Evolutionary conservation across 37 sponge, comb jelly and placozoan species (phyloP), one percentile per base, ranked within the genome.

Genomic region (Mnemiopsis leidyi): DNA sequence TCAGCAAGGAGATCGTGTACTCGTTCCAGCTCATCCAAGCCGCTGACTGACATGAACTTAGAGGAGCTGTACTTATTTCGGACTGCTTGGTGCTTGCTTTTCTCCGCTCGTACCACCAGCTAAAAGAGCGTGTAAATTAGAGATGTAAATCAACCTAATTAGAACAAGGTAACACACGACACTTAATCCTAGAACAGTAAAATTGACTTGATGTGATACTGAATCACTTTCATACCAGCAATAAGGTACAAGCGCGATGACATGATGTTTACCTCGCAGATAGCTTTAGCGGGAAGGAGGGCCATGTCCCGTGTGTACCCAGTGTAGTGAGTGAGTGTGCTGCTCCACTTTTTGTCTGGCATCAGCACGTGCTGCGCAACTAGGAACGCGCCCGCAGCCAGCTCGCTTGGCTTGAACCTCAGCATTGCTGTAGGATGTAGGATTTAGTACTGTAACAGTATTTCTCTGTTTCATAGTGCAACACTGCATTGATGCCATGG

Each of bases 31-130:
- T 25, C 25, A 36, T 77, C 79, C 36, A 85, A 3, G 26, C n/a
- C 16, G 35, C 90, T 85, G 67, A 97, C 92, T 26, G 67, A 26
- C 93, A 95, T 25, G 85, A 97, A 96, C 94, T 96, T 97, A 36
- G 92, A 93, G 23, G 94, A 94, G 39, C 95, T 93, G 94, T 98
- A 98, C 95, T 98, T 98, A 39, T 29, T 93, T 69, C 92, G 93
- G 32, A 97, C 97, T 36, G 99, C 99, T 82, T 98, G 97, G 93
- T 96, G 96, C 85, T 95, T 96, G n/a, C 95, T 35, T n/a, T 93
- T 94, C 39, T 48, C 77, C 94, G 96, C 95, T 39, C 93, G 92
- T 25, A 36, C 32, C 33, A 97, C 96, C 40, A 97, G 85, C 68
- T 92, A 31, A 23, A 85, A 23, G 29, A 37, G 24, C 13, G 61